Conservation (phyloP, 2,113 vertebrate species). For the Rallus limicola region DNA sequence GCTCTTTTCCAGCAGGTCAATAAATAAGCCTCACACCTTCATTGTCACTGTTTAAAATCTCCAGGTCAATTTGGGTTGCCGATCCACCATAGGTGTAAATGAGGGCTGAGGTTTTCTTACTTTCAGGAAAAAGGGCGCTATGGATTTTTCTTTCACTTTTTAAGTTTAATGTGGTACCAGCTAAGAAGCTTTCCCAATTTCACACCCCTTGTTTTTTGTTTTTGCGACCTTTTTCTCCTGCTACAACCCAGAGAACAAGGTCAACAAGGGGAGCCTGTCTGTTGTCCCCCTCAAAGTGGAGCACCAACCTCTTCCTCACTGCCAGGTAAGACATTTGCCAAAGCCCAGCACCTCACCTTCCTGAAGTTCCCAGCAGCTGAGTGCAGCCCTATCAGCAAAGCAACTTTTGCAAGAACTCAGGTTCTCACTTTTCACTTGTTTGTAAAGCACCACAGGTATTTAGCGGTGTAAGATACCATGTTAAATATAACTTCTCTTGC, state of each 20-base stretch:
- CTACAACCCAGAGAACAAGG: neutral
- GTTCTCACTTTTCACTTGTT: neutral
- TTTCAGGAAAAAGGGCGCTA: neutral
- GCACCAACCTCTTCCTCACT: neutral
- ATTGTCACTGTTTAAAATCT: neutral
- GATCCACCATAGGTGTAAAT: neutral
- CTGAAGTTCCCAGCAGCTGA: neutral
- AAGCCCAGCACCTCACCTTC: neutral
- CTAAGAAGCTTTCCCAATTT: neutral
- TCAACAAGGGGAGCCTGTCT: rapidly evolving
- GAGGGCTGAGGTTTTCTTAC: neutral
- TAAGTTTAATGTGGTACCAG: neutral
- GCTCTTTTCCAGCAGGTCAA: too few species aligned
- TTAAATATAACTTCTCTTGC: neutral
- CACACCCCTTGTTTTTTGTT: neutral
- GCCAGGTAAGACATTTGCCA: neutral
- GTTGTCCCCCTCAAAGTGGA: neutral
- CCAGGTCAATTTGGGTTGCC: neutral
- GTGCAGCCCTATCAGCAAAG: neutral
- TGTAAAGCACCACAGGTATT: neutral
- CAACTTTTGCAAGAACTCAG: neutral
- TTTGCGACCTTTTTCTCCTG: neutral
- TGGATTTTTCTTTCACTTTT: neutral
- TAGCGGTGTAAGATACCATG: neutral
- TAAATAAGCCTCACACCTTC: neutral